These are phyloP conservation scores for Rhingia rostrata DNA, from an alignment of 2,888 invertebrate genomes.

Conservation along the genomic window DNA sequence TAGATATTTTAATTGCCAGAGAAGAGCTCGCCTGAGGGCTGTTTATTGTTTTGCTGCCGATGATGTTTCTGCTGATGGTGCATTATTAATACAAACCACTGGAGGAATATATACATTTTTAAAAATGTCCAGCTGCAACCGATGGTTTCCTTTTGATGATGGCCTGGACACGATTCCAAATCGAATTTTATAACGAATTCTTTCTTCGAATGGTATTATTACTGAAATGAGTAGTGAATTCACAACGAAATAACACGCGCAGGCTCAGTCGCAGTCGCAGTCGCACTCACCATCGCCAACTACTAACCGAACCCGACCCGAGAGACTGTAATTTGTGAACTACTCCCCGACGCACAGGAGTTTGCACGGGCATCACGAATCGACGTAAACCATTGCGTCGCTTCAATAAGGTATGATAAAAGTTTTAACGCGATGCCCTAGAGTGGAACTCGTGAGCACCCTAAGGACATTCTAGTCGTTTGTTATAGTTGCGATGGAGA, in stretches of 20 bases:
- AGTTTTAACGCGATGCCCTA: conserved; percentile 79
- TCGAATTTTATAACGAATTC: conserved; percentile 30
- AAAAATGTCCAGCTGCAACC: conserved; percentile 56
- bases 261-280: conserved; percentile 19
- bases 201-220: conserved; percentile 58
- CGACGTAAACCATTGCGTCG: conserved; percentile 59
- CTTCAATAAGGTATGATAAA: conserved; percentile 60
- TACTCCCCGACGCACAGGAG: conserved; percentile 71
- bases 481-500: conserved; percentile 42
- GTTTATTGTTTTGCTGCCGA: conserved; percentile 68
- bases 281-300: neutral
- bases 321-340: conserved; percentile 66
- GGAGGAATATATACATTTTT: conserved; percentile 10
- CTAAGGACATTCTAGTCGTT: conserved; percentile 76
- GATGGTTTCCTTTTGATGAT: conserved; percentile 15
- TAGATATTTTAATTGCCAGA: conserved; percentile 72
- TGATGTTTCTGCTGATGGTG: conserved; percentile 39
- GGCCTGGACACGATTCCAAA: conserved; percentile 52
- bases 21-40: conserved; percentile 49
- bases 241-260: conserved; percentile 51
- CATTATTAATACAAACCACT: conserved; percentile 24
- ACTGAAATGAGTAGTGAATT: conserved; percentile 60
- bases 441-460: conserved; percentile 81
- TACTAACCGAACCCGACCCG: conserved; percentile 3
- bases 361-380: conserved; percentile 61